Evolutionary conservation across 2,888 invertebrate species (phyloP).

Genomic region (Cheilosia vernalis): DNA sequence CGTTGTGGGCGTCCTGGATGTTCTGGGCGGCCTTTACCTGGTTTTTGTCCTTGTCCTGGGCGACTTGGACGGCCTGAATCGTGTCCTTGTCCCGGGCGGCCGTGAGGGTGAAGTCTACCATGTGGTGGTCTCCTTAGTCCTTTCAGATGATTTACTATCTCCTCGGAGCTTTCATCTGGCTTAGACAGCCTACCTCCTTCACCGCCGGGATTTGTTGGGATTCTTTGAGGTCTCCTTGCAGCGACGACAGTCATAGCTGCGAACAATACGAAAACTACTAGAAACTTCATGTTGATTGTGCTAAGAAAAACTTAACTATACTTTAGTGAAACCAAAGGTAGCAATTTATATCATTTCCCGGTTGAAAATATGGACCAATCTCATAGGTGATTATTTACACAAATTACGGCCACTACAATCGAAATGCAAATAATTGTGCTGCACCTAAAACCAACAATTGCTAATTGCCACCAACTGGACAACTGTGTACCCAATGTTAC

Average conservation of each 20-base stretch:
- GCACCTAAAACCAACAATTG: background rate
- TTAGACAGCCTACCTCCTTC: background rate
- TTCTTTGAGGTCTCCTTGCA: constrained; percentile 6
- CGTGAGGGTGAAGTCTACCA: too few relatives aligned
- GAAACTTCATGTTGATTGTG: constrained; percentile 49
- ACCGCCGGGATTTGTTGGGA: background rate
- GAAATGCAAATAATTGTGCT: constrained; percentile 18
- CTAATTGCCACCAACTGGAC: background rate
- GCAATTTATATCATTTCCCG: constrained; percentile 39
- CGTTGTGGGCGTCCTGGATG: constrained; percentile 1
- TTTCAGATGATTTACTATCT: background rate
- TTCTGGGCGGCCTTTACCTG: constrained; percentile 14
- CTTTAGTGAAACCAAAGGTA: background rate
- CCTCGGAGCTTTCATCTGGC: constrained; percentile 1
- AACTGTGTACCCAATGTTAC: background rate
- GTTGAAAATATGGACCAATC: background rate
- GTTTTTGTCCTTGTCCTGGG: constrained; percentile 13
- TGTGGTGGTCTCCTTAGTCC: constrained; percentile 5
- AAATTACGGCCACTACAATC: background rate
- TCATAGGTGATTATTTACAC: constrained; percentile 2
- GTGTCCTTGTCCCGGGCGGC: too few relatives aligned
- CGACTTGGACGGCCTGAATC: background rate
- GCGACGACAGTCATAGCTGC: constrained; percentile 41
- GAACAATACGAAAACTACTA: constrained; percentile 41
- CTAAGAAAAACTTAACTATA: constrained; percentile 34